Conservation (phyloP, 2,113 vertebrate genomes). For the Notarius quadriscutis region DNA sequence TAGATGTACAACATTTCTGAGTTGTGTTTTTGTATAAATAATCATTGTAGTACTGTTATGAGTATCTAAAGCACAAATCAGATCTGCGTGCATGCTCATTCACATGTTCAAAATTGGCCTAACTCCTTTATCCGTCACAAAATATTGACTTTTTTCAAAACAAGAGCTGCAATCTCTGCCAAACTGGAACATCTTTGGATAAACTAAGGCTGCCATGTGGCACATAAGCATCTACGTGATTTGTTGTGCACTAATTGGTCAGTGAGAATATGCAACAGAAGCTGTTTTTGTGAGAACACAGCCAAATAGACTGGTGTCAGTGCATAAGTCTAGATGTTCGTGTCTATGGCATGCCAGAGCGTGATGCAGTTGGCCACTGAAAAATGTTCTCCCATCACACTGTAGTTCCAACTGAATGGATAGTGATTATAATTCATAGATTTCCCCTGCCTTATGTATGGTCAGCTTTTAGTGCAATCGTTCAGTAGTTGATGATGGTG, state of each 20-base stretch:
- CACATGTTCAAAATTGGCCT: not conserved
- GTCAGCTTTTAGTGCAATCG: not conserved
- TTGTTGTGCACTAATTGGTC: slow-evolving; percentile 2
- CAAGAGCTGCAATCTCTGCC: not conserved
- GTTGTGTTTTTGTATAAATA: not conserved
- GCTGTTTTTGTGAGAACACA: slow-evolving; percentile 6
- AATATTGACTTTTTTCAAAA: slow-evolving; percentile 23
- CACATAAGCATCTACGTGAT: slow-evolving; percentile 11
- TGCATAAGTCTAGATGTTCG: slow-evolving; percentile 21
- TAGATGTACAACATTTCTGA: not conserved
- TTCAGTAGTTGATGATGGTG: not conserved
- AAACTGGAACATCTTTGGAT: not conserved
- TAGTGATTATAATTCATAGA: not conserved
- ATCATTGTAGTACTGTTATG: not conserved
- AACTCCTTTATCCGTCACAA: not conserved
- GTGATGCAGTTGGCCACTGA: not conserved
- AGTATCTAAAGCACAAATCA: not conserved
- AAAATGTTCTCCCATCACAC: not conserved
- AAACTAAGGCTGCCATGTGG: not conserved
- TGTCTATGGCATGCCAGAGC: not conserved
- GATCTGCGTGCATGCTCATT: not conserved
- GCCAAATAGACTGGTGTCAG: not conserved
- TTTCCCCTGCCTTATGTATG: not conserved
- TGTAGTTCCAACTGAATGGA: not conserved
- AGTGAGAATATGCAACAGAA: not conserved